A percentile compares a stretch with the other conserved stretches of the same genome.
Conservation (phyloP, 1,140 invertebrate species). For the Brachionus plicatilis region DNA sequence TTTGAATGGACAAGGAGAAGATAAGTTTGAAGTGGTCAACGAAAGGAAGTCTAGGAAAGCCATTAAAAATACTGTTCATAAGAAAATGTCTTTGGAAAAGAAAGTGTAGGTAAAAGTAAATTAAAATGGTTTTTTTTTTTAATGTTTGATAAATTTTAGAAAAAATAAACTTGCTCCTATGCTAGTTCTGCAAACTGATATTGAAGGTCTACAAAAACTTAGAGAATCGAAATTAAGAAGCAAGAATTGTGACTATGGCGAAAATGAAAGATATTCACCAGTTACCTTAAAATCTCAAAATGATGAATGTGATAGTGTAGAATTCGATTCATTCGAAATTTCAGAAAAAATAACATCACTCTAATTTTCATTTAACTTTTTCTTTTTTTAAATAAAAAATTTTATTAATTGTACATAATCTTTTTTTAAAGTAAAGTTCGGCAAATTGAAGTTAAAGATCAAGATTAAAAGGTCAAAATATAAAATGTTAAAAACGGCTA, state of each 20-base stretch:
- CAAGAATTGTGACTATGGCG: not conserved
- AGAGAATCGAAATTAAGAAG: not conserved
- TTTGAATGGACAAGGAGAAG: not conserved
- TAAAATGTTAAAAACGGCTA: no score
- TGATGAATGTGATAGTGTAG: not conserved
- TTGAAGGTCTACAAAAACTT: not conserved
- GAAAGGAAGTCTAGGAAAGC: not conserved
- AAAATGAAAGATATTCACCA: not conserved
- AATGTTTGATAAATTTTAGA: not conserved
- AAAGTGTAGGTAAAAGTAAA: not conserved
- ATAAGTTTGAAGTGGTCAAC: not conserved
- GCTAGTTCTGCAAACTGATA: not conserved
- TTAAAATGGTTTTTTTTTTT: not conserved
- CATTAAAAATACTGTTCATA: not conserved
- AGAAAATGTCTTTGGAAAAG: not conserved
- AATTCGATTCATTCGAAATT: conserved; percentile 6
- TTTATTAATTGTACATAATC: not conserved
- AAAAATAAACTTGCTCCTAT: not conserved
- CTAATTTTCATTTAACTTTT: not conserved
- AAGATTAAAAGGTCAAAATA: no score
- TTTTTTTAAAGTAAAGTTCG: not conserved
- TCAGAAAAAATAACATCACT: conserved; percentile 3
- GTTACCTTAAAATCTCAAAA: not conserved
- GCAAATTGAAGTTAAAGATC: no score
- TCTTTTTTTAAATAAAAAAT: not conserved